Conservation (phyloP, 35 echinoderm and acorn worm genomes). For the Ptychodera flava region DNA sequence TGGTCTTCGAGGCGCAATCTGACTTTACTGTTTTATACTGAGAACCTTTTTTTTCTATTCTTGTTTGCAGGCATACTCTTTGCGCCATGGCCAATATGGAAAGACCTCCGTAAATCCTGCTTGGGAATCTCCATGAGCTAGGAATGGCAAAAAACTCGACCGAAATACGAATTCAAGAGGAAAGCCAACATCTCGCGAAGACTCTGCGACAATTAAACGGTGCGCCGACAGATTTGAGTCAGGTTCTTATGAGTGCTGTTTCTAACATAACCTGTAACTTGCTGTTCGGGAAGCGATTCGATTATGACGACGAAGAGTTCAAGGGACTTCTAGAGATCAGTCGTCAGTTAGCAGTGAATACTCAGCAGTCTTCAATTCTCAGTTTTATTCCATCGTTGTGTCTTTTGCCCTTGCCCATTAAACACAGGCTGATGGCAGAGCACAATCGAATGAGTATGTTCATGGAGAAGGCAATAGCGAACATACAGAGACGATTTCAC, state of each 20-base stretch:
- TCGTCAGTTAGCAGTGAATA: conserved; percentile 3
- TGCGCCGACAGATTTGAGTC: background rate
- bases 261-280: conserved; percentile 26
- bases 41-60: too few species aligned
- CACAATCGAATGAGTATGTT: conserved; percentile 16
- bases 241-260: conserved; percentile 25
- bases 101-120: conserved; percentile 12
- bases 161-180: conserved; percentile 16
- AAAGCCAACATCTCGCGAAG: background rate
- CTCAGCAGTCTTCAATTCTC: background rate
- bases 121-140: conserved; percentile 5
- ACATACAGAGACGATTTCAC: conserved; percentile 31
- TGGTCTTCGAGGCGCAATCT: too few species aligned
- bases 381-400: conserved; percentile 3
- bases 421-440: conserved; percentile 1
- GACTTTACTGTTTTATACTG: too few species aligned
- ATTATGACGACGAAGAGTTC: conserved; percentile 25
- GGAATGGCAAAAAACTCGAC: conserved; percentile 15
- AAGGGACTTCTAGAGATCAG: conserved; percentile 8
- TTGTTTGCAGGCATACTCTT: conserved; percentile 22
- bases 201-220: background rate
- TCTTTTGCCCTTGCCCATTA: conserved; percentile 4
- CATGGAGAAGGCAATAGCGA: conserved; percentile 16
- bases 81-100: conserved; percentile 9
- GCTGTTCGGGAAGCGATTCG: conserved; percentile 26